Evolutionary conservation across 2,113 vertebrate species (phyloP).

Genomic region (Monopterus albus): DNA sequence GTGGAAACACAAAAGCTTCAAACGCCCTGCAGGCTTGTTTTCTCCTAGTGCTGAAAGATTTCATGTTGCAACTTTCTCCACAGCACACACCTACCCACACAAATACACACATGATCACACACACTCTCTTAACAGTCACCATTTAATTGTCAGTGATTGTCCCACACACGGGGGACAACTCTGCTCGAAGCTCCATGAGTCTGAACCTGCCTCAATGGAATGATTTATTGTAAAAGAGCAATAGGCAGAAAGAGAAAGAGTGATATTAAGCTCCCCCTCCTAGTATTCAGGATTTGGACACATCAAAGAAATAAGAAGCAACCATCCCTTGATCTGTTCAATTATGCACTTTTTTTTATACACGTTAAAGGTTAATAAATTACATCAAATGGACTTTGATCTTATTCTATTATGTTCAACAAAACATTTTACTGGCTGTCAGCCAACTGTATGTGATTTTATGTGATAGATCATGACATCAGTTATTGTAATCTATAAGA

Average conservation of each 20-base stretch:
- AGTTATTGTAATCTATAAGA: constrained; percentile 1
- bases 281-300: constrained; percentile 46
- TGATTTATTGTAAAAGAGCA: constrained; percentile 45
- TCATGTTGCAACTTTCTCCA: constrained; percentile 45
- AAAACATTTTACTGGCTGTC: constrained; percentile 36
- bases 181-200: constrained; percentile 44
- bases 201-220: constrained; percentile 62
- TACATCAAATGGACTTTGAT: constrained; percentile 58
- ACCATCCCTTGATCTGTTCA: constrained; percentile 52
- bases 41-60: constrained; percentile 57
- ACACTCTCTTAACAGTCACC: constrained; percentile 24
- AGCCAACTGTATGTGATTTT: constrained; percentile 3
- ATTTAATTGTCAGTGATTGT: constrained; percentile 38
- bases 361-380: constrained; percentile 57
- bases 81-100: neutral
- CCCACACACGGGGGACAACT: constrained; percentile 30
- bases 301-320: constrained; percentile 61
- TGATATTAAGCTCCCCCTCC: constrained; percentile 43
- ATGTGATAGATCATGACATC: neutral
- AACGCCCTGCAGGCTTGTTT: constrained; percentile 54
- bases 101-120: constrained; percentile 27
- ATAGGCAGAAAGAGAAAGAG: constrained; percentile 36
- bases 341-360: constrained; percentile 45
- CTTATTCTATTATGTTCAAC: constrained; percentile 44
- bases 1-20: constrained; percentile 60